Evolutionary conservation across 2,888 invertebrate genomes (phyloP).

Genomic region (Zhengitettix transpicula): DNA sequence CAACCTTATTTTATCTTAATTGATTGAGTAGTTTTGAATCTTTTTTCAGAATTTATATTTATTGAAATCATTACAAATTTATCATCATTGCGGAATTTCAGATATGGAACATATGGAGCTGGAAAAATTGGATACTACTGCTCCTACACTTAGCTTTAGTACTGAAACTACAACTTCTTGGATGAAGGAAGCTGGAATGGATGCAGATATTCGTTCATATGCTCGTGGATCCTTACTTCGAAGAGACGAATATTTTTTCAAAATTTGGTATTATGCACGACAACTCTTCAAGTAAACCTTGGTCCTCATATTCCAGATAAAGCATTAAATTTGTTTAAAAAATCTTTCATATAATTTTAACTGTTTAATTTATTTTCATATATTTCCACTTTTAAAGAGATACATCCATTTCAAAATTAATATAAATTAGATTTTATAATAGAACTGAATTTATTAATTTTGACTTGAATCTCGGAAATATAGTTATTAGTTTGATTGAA

Average conservation of each 20-base stretch:
- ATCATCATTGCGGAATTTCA: conserved; percentile 21
- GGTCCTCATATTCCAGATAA: background rate
- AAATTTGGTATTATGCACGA: conserved; percentile 77
- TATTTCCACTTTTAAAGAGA: no score
- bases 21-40: background rate
- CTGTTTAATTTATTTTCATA: background rate
- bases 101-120: conserved; percentile 39
- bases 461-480: no score
- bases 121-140: conserved; percentile 56
- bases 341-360: no score
- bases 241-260: conserved; percentile 90
- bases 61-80: background rate
- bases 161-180: conserved; percentile 89
- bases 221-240: conserved; percentile 69
- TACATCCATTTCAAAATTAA: no score
- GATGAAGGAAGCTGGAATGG: conserved; percentile 86
- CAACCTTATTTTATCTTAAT: no score
- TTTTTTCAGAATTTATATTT: no score
- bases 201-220: conserved; percentile 80
- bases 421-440: no score
- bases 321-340: no score
- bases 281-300: conserved; percentile 59
- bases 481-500: background rate
- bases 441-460: no score
- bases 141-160: conserved; percentile 57